Evolutionary conservation across 2,797 vertebrate species (phyloP).

Genomic region (Clamator glandarius): DNA sequence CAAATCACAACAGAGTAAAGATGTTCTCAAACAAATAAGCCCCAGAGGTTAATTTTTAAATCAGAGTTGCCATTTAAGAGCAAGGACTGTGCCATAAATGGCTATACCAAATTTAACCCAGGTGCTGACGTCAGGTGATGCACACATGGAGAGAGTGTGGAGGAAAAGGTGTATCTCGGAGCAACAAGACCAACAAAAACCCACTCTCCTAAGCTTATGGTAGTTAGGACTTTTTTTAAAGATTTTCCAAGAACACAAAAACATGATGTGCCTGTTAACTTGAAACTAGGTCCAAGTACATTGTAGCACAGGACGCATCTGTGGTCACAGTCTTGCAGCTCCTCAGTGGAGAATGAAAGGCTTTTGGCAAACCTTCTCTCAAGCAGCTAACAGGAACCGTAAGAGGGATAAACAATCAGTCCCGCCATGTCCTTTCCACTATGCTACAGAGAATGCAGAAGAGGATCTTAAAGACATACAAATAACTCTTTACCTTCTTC

Average conservation of each 20-base stretch:
- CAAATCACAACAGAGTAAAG: neutral
- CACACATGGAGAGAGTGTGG: neutral
- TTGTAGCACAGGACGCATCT: neutral
- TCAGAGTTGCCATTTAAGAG: neutral
- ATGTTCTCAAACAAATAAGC: neutral
- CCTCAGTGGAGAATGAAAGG: neutral
- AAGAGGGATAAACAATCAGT: neutral
- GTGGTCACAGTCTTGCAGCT: neutral
- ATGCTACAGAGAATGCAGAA: neutral
- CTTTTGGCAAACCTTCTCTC: neutral
- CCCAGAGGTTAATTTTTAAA: neutral
- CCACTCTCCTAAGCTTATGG: neutral
- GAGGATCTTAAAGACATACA: neutral
- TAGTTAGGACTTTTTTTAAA: neutral
- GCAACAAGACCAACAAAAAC: neutral
- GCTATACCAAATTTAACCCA: neutral
- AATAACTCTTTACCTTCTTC: neutral
- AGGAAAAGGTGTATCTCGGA: neutral
- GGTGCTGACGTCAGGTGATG: accelerated
- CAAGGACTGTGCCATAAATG: neutral
- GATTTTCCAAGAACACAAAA: neutral
- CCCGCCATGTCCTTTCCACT: accelerated
- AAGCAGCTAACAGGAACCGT: neutral
- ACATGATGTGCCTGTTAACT: neutral
- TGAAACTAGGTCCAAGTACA: neutral